Evolutionary conservation across 2,113 vertebrate species (phyloP), one percentile per base, ranked within the genome.

Genomic region (Scartelaos histophorus): DNA sequence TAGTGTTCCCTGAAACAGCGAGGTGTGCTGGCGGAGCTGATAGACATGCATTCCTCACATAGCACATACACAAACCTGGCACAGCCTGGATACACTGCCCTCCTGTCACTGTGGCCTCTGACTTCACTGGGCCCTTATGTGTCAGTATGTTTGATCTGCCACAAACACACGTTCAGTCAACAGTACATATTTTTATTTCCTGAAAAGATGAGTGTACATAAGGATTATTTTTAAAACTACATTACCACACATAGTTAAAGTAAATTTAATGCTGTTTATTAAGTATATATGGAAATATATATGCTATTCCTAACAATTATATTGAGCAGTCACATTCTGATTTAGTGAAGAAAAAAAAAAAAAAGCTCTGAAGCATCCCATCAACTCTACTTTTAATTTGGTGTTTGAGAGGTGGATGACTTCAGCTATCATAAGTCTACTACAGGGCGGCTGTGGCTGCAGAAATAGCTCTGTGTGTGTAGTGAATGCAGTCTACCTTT

Each of bases 41-140:
- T 78, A 19, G 13, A 78, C 73, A 71, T 57, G 70, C 89, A 89
- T 91, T 91, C 88, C 80, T 76, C 45, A 78, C 88, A 92, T 90
- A 78, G 84, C 89, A 80, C 76, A 79, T 75, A 82, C 64, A 85
- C 73, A 82, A 83, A 89, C 76, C 81, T 88, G 82, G 81, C 76
- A 84, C 17, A 76, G 73, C 60, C 24, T 76, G 78, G 73, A 82
- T 46, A 66, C 76, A 73, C 76, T 78, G 76, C 60, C 73, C 66
- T 80, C 74, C 61, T 70, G 75, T 67, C 51, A 81, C 64, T 73
- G 56, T 83, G 82, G 84, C 78, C 78, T 68, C 78, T 87, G 79
- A 68, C 65, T 78, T 80, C 75, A 73, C 84, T 66, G 67, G 71
- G 83, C 68, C 72, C 34, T 21, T 75, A 29, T 71, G 49, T 69